A percentile compares a stretch with the other conserved stretches of the same genome.
Conservation (phyloP, 2,113 vertebrate genomes). For the Psittacus erithacus region DNA sequence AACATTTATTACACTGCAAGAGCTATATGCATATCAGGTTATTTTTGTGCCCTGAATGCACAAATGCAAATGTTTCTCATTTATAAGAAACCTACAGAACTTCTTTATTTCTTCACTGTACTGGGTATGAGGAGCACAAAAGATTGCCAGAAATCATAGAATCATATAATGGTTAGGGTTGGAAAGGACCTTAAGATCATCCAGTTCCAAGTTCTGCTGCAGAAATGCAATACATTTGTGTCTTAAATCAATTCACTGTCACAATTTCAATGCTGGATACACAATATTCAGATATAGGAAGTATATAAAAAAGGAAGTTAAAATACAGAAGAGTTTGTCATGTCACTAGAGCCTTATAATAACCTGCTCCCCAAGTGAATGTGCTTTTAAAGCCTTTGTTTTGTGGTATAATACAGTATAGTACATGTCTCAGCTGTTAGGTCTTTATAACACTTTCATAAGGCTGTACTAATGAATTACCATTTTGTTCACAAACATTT, state of each 20-base stretch:
- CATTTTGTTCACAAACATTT: neutral
- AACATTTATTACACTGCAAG: constrained; percentile 17
- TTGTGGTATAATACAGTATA: neutral
- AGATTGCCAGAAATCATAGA: neutral
- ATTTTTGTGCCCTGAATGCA: constrained; percentile 25
- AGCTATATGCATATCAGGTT: constrained; percentile 8
- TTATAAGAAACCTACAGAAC: neutral
- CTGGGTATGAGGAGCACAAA: neutral
- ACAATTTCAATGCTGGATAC: neutral
- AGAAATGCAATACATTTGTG: neutral
- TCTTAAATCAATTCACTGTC: neutral
- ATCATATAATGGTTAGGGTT: neutral
- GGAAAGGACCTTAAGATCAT: neutral
- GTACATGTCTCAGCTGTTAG: neutral
- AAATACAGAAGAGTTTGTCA: neutral
- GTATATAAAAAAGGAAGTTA: neutral
- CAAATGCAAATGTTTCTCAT: neutral
- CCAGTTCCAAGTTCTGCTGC: neutral
- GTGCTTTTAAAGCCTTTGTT: neutral
- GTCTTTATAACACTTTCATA: neutral
- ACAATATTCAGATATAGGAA: neutral
- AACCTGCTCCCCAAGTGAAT: neutral
- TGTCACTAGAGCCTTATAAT: neutral
- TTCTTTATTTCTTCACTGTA: neutral
- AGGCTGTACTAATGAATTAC: neutral